A percentile compares a stretch with the other conserved stretches of the same genome.
Evolutionary conservation across 2,797 vertebrate genomes (phyloP).

Genomic region (Phalloptychus januarius): DNA sequence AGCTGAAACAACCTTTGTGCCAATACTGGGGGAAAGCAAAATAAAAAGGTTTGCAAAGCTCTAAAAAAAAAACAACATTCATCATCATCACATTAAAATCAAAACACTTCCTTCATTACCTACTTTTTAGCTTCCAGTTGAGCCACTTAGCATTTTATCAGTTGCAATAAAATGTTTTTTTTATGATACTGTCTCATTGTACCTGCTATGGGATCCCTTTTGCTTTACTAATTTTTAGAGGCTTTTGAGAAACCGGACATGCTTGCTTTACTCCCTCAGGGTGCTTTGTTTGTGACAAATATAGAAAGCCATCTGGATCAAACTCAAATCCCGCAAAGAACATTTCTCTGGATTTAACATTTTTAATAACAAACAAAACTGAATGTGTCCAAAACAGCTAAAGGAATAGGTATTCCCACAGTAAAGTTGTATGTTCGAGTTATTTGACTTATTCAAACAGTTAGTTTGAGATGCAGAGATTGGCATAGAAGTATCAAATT

Average conservation of each 20-base stretch:
- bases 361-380: neutral
- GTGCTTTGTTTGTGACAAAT: neutral
- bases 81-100: neutral
- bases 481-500: neutral
- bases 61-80: neutral
- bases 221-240: neutral
- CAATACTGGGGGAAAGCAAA: slow-evolving; percentile 79
- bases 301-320: neutral
- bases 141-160: neutral
- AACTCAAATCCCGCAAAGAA: neutral
- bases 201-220: neutral
- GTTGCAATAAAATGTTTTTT: neutral
- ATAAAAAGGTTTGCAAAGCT: neutral
- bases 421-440: neutral
- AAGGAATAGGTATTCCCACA: neutral
- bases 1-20: slow-evolving; percentile 98
- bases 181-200: neutral
- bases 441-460: neutral
- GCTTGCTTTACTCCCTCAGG: neutral
- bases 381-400: neutral
- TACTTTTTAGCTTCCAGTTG: neutral
- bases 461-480: neutral
- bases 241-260: neutral
- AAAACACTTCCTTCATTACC: neutral
- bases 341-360: neutral